These are phyloP conservation scores for Sanderia malayensis DNA, from an alignment of 30 jellyfish, hydroid and myxozoan genomes.

Conservation along the genomic window DNA sequence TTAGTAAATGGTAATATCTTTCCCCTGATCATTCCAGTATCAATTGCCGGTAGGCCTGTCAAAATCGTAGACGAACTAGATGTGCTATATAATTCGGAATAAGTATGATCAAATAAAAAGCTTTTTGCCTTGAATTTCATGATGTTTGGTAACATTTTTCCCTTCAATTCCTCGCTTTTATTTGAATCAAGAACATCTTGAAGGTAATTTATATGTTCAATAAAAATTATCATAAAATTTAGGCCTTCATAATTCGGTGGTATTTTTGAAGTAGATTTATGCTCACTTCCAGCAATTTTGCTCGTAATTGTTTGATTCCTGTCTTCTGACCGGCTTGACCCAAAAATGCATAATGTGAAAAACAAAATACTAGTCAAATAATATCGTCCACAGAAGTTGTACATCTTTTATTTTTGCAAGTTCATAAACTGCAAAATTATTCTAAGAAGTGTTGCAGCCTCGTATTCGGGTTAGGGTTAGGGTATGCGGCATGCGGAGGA, in stretches of 20 bases:
- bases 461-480: no score
- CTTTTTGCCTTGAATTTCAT: constrained; percentile 25
- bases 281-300: no score
- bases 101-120: constrained; percentile 26
- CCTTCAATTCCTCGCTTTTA: not conserved
- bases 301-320: no score
- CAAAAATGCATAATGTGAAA: no score
- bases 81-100: constrained; percentile 44
- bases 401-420: no score
- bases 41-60: constrained; percentile 73
- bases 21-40: constrained; percentile 73
- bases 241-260: not conserved
- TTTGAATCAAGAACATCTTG: not conserved
- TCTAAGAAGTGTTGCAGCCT: no score
- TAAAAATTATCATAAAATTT: constrained; percentile 27
- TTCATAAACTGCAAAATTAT: no score
- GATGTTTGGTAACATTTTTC: constrained; percentile 9
- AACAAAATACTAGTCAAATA: no score
- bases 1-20: constrained; percentile 62
- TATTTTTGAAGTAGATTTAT: no score
- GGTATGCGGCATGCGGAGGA: no score
- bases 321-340: no score
- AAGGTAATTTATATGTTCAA: constrained; percentile 36
- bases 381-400: no score
- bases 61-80: constrained; percentile 55